phyloP scores from a whole-genome alignment of 2,888 invertebrate species.

The Nomada flava region DNA sequence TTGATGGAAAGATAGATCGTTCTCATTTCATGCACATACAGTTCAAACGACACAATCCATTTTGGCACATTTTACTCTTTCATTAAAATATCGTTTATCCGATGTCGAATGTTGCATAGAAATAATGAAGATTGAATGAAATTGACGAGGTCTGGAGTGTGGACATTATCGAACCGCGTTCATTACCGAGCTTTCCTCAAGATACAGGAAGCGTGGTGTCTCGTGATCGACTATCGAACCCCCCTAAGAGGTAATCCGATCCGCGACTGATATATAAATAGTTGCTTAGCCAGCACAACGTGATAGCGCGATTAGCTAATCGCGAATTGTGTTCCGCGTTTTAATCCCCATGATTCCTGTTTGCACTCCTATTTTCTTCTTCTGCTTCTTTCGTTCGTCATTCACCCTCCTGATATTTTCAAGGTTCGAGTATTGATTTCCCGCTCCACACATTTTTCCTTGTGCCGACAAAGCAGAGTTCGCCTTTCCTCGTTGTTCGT shows the following conservation, averaged over 20 bases:
- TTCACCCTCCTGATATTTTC: constrained; percentile 30
- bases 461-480: constrained; percentile 17
- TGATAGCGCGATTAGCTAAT: constrained; percentile 40
- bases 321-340: constrained; percentile 11
- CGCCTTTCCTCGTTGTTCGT: background rate
- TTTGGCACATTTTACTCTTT: too few species aligned
- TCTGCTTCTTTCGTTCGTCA: background rate
- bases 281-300: constrained; percentile 37
- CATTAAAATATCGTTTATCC: background rate
- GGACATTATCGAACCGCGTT: constrained; percentile 41
- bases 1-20: too few species aligned
- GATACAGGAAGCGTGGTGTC: constrained; percentile 32
- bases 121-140: constrained; percentile 25
- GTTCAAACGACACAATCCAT: too few species aligned
- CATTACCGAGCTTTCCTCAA: constrained; percentile 44
- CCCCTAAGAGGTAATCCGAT: constrained; percentile 47
- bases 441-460: background rate
- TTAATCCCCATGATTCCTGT: constrained; percentile 1
- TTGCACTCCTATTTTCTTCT: background rate
- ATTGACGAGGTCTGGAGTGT: constrained; percentile 24
- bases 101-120: constrained; percentile 30
- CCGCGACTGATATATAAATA: constrained; percentile 49
- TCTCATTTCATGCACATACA: too few species aligned
- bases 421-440: constrained; percentile 38
- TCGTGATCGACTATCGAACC: constrained; percentile 57